Percentiles rank a stretch among this genome's conserved stretches.
These are phyloP conservation scores for Telenomus remus DNA, from an alignment of 1,140 invertebrate genomes.

Conservation along the genomic window DNA sequence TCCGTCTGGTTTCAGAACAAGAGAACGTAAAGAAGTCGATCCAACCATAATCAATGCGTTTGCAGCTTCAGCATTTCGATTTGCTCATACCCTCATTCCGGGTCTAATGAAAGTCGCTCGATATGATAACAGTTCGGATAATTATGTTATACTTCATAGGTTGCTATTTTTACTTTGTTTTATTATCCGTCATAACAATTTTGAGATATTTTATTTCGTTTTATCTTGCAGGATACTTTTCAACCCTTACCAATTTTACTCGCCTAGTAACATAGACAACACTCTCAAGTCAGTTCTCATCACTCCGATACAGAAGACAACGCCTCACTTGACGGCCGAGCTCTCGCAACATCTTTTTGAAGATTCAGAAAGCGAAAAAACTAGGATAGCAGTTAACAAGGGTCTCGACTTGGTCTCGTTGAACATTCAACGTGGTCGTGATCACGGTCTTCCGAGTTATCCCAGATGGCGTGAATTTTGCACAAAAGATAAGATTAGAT, in stretches of 20 bases:
- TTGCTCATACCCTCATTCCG: conserved; percentile 91
- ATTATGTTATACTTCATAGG: conserved; percentile 83
- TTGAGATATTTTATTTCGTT: too few species aligned
- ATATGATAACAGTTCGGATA: conserved; percentile 77
- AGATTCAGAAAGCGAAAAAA: conserved; percentile 55
- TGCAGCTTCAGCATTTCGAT: conserved; percentile 91
- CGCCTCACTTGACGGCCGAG: conserved; percentile 76
- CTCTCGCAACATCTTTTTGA: conserved; percentile 87
- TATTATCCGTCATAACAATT: too few species aligned
- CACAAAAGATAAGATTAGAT: conserved; percentile 79
- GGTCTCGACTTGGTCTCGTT: conserved; percentile 90
- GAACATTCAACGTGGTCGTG: conserved; percentile 91
- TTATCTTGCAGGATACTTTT: conserved; percentile 81
- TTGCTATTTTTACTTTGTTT: conserved; percentile 15
- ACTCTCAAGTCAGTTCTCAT: conserved; percentile 80
- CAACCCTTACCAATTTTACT: conserved; percentile 87
- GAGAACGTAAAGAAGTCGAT: conserved; percentile 79
- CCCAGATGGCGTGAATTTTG: conserved; percentile 85
- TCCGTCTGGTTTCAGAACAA: conserved; percentile 80
- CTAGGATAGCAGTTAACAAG: conserved; percentile 71
- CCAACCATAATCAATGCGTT: conserved; percentile 93
- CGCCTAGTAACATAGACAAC: conserved; percentile 77
- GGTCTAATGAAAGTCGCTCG: conserved; percentile 82
- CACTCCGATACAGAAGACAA: conserved; percentile 80
- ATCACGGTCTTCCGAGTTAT: conserved; percentile 91